phyloP scores from a whole-genome alignment of 23 tunicate genomes.

The Trididemnum nubilum region DNA sequence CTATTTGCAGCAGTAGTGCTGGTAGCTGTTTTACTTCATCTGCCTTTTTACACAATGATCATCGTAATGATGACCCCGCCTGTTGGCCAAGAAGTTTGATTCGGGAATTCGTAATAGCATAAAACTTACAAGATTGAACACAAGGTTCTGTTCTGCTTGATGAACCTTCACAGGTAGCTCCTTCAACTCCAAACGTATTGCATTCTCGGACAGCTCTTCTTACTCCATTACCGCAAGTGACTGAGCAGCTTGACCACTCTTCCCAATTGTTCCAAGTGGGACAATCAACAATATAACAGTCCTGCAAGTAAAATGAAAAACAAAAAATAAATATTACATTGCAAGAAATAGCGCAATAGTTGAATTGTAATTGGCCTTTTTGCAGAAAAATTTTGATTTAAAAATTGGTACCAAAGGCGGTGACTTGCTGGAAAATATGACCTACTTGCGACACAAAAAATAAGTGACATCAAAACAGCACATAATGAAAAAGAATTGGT shows the following conservation, averaged over 20 bases:
- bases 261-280: slow-evolving; percentile 17
- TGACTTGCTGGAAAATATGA: no score
- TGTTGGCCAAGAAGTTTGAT: no score
- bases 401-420: no score
- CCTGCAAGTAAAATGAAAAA: neutral
- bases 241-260: neutral
- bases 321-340: neutral
- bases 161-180: neutral
- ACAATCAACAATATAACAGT: neutral
- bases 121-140: neutral
- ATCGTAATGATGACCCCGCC: no score
- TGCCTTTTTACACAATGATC: no score
- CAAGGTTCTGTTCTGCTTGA: neutral
- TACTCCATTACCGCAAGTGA: neutral
- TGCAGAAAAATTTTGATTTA: no score
- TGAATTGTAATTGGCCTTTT: neutral
- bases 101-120: no score
- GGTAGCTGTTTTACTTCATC: no score
- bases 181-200: neutral
- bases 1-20: no score
- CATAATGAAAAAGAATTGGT: no score
- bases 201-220: neutral
- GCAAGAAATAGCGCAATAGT: neutral
- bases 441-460: no score
- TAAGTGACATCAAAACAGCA: no score